A percentile compares a stretch with the other conserved stretches of the same genome.
Evolutionary conservation across 2,888 invertebrate genomes (phyloP).

Genomic region (Ennomos erosarius): DNA sequence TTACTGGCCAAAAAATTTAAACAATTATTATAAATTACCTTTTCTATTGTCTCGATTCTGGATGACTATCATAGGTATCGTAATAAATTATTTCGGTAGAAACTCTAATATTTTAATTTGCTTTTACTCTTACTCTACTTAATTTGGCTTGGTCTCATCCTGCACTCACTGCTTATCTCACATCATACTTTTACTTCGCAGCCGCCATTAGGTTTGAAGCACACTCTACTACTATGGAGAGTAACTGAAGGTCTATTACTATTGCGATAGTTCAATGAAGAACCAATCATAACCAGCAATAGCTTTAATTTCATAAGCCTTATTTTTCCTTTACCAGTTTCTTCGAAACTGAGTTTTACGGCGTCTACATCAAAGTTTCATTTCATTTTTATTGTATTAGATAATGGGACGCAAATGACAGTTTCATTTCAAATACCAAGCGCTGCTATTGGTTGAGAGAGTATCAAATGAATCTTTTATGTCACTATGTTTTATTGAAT

Average conservation of each 20-base stretch:
- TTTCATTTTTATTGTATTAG: slow-evolving; percentile 15
- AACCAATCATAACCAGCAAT: slow-evolving; percentile 16
- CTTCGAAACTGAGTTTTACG: slow-evolving; percentile 20
- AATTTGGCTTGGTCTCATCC: too few species aligned
- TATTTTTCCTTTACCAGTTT: slow-evolving; percentile 10
- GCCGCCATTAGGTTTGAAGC: too few species aligned
- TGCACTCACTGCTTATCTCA: too few species aligned
- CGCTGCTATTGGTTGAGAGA: slow-evolving; percentile 31
- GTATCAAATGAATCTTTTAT: slow-evolving; percentile 28
- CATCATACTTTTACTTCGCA: too few species aligned
- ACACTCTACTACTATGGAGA: too few species aligned
- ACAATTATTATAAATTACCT: too few species aligned
- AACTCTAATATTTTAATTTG: slow-evolving; percentile 23
- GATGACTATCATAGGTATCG: too few species aligned
- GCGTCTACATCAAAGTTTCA: background rate
- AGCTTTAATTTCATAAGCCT: slow-evolving; percentile 22
- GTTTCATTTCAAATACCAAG: slow-evolving; percentile 39
- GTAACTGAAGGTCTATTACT: too few species aligned
- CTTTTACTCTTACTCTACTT: too few species aligned
- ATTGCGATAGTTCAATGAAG: slow-evolving; percentile 33
- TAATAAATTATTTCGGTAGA: too few species aligned
- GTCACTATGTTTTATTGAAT: slow-evolving; percentile 34
- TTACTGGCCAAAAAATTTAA: too few species aligned
- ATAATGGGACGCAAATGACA: slow-evolving; percentile 38
- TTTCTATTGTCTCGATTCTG: too few species aligned